Evolutionary conservation across 2,888 invertebrate genomes (phyloP), one percentile per base, ranked within the genome.

Genomic region (Drosophila meridionalis): DNA sequence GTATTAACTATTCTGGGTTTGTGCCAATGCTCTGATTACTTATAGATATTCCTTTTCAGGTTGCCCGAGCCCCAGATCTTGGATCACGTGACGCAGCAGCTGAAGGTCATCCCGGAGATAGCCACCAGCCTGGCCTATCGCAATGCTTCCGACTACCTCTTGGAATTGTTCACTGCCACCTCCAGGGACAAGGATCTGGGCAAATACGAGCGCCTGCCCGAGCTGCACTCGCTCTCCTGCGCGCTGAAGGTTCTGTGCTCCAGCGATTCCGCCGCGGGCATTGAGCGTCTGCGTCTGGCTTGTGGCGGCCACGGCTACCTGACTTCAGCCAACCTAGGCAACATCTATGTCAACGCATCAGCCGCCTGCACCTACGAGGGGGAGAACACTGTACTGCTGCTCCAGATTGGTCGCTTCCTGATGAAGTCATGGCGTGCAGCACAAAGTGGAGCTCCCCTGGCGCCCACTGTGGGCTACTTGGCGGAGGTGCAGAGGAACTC

Each of bases 301-400:
- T 99, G 99, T 93, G 99, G 99, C 56, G 99, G 99, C 0, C 99
- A 99, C 93, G 99, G 99, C 0, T 99, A 97, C 94, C 96, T 97
- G 95, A 94, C 95, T 32, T 94, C 96, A 28, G 96, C 98, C 80
- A 97, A 96, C 92, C 94, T 99, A 80, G 98, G 98, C 26, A 94
- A 95, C 70, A 95, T 96, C 1, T 98, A 98, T 92, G 96, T 96
- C 0, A 94, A 95, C 70, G 95, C 96, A 34, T 97, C 97, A 0
- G 98, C 98, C 20, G 96, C 97, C 65, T 96, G 96, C 92, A 99
- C 98, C 0, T 99, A 98, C 92, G 99, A 99, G 94, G 99, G 99
- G 0, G 99, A 99, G 94, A 99, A 99, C 92, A 98, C 98, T 0
- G 98, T 99, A 43, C 94, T 99, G 86, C 94, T 96, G 62, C 94